Base-by-base conservation (phyloP, 1,140 invertebrate genomes). In the Drosophila kurseongensis region DNA sequence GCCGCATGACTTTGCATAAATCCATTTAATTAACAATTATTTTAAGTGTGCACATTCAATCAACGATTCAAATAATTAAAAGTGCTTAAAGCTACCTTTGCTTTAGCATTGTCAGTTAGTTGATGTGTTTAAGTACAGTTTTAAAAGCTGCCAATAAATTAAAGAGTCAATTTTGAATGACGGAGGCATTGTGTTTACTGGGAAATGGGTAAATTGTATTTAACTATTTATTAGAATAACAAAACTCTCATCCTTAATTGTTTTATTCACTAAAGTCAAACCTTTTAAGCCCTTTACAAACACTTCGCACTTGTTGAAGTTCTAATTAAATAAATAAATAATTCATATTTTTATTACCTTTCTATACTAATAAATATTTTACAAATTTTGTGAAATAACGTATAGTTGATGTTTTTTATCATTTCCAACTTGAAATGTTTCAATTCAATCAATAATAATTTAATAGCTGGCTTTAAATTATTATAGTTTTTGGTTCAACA, bases 11-110 rank as follows among this genome's bases (percentile, higher is more conserved):
- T 73, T 72, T 72, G 67, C 67, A 72, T 72, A 58, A 60, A 52
- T 51, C 67, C 68, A 73, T 73, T 73, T 69, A 71, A 71, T 71
- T 69, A 71, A 36, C 44, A 71, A 57, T 38, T 18, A 40, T 47
- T 56, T 41, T 9, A 32, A 45, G 40, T 73, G 56, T 27, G 23
- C 36, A n/a, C 67, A 41, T 73, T 73, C 50, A 73, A 61, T 73
- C 48, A 73, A 59, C 36, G 52, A 14, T 32, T 14, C 14, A 59
- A 60, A 59, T 72, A 40, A 73, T 59, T 69, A 58, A 48, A 40
- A 69, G 18, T 8, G 8, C 9, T 29, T 14, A 42, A 41, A 38
- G 51, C 13, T 12, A 18, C 29, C 40, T 44, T 55, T 55, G 29
- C 27, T 12, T 32, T 42, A 41, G 23, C 23, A 8, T 16, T 57